Evolutionary conservation across 1,140 invertebrate species (phyloP).

Genomic region (Platyscapa corneri): DNA sequence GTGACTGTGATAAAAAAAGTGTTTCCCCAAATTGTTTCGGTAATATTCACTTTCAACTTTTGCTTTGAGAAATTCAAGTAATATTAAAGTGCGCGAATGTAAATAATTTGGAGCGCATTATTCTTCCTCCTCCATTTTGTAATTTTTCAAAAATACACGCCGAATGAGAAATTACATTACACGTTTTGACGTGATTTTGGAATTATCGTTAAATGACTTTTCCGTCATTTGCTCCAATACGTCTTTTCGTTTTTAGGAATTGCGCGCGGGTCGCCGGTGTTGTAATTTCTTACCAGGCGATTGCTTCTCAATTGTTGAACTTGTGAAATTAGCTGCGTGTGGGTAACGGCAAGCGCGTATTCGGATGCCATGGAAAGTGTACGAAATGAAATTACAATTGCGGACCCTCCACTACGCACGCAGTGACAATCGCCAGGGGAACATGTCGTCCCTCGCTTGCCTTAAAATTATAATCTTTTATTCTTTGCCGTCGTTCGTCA

Average conservation of each 20-base stretch:
- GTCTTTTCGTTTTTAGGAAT: too few relatives aligned
- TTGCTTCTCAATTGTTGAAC: not conserved
- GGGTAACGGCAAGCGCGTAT: not conserved
- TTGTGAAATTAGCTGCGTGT: conserved; percentile 1
- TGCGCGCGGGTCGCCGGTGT: too few relatives aligned
- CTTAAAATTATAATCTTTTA: not conserved
- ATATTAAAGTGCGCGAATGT: not conserved
- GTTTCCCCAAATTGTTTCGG: too few relatives aligned
- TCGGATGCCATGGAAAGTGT: conserved; percentile 1
- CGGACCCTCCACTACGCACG: not conserved
- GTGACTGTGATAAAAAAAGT: not conserved
- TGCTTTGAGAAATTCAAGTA: not conserved
- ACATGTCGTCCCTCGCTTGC: not conserved
- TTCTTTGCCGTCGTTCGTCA: not conserved
- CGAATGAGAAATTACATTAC: too few relatives aligned
- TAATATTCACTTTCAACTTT: too few relatives aligned
- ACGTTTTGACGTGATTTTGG: too few relatives aligned
- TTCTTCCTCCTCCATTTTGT: too few relatives aligned
- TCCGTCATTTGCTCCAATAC: too few relatives aligned
- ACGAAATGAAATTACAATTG: conserved; percentile 25
- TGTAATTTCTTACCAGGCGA: too few relatives aligned
- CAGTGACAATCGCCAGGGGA: conserved; percentile 22
- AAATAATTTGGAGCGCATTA: not conserved
- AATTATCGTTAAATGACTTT: too few relatives aligned
- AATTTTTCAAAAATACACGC: too few relatives aligned